Base-by-base conservation (phyloP, 1,140 invertebrate genomes). In the Brachionus rubens region DNA sequence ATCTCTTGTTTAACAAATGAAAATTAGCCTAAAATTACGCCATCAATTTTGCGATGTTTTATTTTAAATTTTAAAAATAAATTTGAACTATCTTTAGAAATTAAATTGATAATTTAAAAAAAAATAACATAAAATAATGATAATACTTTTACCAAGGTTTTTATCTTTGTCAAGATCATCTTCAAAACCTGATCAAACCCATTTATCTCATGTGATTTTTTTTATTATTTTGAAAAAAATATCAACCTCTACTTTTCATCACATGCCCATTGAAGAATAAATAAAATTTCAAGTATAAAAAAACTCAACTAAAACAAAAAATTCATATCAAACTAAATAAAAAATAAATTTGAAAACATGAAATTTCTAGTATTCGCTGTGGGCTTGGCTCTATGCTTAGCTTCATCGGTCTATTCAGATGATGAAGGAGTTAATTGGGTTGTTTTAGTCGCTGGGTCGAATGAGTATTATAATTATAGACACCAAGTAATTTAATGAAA, bases 371-470 rank as follows among this genome's bases (percentile, higher is more conserved):
- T 10, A 4, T 12, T 65, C 43, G 21, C 26, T 43, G 40, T 65
- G 24, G 59, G 36, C 19, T 28, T 65, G 33, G 40, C 24, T 65
- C 12, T 65, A 24, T 43, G 59, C 43, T 43, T 65, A 65, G 14
- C 59, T 24, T 36, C 19, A 14, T 43, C 59, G 12, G 59, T 65
- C 24, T 65, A 65, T 24, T 24, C 75, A n/a, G n/a, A n/a, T n/a
- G 33, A 78, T 24, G 77, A 79, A 3, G 81, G 80, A 14, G 83
- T 86, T 67, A 82, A 87, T 48, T 89, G 88, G 88, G 88, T 86
- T 16, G 78, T 89, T 5, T 78, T 89, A 7, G 87, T 89, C 5
- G 88, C 88, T 52, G 88, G 88, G 12, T 89, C 88, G 0, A 86
- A 85, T 80, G 82, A 81, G 19, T 89, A 82, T 78, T 82, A 81